A percentile compares a stretch with the other conserved stretches of the same genome.
Conservation (phyloP, 53 echinoderm and acorn worm genomes). For the Zoroaster sp. region DNA sequence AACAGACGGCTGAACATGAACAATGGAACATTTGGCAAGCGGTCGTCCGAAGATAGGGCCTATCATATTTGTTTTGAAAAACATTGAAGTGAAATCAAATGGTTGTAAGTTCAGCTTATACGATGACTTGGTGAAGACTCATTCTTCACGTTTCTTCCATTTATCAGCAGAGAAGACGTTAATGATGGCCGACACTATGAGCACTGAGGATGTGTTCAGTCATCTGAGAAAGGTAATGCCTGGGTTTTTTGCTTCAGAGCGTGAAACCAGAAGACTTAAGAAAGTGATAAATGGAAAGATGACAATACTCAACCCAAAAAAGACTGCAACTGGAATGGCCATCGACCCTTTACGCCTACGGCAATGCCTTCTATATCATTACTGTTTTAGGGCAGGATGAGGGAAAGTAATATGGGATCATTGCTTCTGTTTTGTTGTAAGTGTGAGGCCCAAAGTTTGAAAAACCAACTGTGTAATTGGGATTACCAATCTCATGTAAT, state of each 20-base stretch:
- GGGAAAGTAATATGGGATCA: constrained; percentile 9
- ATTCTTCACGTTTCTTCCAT: background rate
- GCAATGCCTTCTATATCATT: constrained; percentile 11
- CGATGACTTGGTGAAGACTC: background rate
- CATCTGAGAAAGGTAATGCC: constrained; percentile 23
- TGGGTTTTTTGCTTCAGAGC: constrained; percentile 21
- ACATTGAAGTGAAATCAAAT: background rate
- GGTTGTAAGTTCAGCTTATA: background rate
- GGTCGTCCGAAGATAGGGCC: constrained; percentile 16
- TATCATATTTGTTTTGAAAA: constrained; percentile 16
- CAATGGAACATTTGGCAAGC: constrained; percentile 35
- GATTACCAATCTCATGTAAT: too few species aligned
- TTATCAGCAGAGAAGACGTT: constrained; percentile 38
- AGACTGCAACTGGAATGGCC: constrained; percentile 47
- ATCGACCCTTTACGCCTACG: background rate
- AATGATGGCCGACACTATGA: constrained; percentile 43
- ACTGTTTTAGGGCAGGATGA: background rate
- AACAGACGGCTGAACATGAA: background rate
- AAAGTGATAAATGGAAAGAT: constrained; percentile 23
- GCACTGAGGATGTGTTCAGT: background rate
- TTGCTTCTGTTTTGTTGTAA: too few species aligned
- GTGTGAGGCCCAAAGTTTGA: background rate
- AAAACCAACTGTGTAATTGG: too few species aligned
- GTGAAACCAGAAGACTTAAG: constrained; percentile 27
- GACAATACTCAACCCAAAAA: constrained; percentile 21